phyloP scores from a whole-genome alignment of 2,113 vertebrate species.

The Petrocephalus microphthalmus region DNA sequence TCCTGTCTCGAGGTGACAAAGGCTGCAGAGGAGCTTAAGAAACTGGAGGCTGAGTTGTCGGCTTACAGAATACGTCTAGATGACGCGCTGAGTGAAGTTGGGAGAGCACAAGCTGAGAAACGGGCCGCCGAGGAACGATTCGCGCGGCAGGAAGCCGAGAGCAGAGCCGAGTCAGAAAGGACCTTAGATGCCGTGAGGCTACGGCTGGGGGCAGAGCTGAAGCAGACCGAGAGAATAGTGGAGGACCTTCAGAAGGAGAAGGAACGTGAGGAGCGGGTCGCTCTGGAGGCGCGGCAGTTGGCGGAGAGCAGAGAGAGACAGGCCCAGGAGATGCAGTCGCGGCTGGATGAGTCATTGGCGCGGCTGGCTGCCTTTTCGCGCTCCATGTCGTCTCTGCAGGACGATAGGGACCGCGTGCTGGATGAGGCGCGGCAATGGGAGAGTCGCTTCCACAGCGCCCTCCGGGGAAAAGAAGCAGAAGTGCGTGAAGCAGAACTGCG shows the following conservation, averaged over 20 bases:
- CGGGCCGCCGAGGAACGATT: conserved; percentile 50
- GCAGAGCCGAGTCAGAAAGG: conserved; percentile 74
- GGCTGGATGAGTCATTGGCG: conserved; percentile 76
- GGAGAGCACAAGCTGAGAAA: conserved; percentile 66
- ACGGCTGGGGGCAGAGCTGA: conserved; percentile 68
- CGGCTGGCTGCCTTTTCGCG: conserved; percentile 84
- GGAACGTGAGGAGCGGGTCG: conserved; percentile 57
- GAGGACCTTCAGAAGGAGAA: conserved; percentile 67
- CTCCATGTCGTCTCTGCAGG: conserved; percentile 94
- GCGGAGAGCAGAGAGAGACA: conserved; percentile 63
- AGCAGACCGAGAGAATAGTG: conserved; percentile 73
- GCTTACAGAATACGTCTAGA: conserved; percentile 64
- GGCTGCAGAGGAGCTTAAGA: conserved; percentile 58
- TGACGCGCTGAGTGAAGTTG: conserved; percentile 69
- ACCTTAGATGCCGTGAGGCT: conserved; percentile 76
- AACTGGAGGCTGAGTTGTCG: conserved; percentile 63
- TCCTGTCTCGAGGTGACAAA: conserved; percentile 52
- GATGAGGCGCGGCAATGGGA: conserved; percentile 88
- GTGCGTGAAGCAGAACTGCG: conserved; percentile 66
- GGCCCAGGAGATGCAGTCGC: conserved; percentile 67
- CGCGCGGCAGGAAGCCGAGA: conserved; percentile 57
- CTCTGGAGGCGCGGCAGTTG: conserved; percentile 55
- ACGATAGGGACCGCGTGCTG: conserved; percentile 86
- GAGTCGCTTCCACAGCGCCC: conserved; percentile 71
- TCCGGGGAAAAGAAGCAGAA: conserved; percentile 83